Conservation (phyloP, 2,888 invertebrate genomes). For the Didymodactylos carnosus region DNA sequence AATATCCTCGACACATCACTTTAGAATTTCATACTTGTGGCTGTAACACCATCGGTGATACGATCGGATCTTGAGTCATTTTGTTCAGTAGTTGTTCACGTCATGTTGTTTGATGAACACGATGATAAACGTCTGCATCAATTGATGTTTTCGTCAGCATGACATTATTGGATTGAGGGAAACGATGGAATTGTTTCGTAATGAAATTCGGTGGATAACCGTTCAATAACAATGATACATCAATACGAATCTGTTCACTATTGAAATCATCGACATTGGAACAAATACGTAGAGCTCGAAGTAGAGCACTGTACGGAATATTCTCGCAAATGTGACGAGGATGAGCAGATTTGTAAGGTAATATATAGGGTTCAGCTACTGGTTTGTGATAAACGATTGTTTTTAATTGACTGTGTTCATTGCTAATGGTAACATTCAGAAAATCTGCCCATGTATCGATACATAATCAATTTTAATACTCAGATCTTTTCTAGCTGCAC, state of each 20-base stretch:
- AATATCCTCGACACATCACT: background rate
- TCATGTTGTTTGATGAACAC: background rate
- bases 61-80: background rate
- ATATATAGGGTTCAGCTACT: background rate
- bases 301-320: background rate
- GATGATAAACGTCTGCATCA: background rate
- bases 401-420: background rate
- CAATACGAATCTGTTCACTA: background rate
- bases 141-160: background rate
- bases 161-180: background rate
- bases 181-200: background rate
- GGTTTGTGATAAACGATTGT: background rate
- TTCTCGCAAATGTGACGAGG: background rate
- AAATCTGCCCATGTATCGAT: background rate
- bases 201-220: background rate
- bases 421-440: background rate
- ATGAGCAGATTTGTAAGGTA: background rate
- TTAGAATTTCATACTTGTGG: background rate
- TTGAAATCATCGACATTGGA: background rate
- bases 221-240: background rate
- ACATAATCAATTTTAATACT: background rate
- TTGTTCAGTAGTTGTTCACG: background rate
- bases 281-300: background rate
- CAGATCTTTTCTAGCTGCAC: background rate
- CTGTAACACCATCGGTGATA: background rate